Evolutionary conservation across 2,797 vertebrate species (phyloP), one percentile per base, ranked within the genome.

Genomic region (Orestias chungarensis): DNA sequence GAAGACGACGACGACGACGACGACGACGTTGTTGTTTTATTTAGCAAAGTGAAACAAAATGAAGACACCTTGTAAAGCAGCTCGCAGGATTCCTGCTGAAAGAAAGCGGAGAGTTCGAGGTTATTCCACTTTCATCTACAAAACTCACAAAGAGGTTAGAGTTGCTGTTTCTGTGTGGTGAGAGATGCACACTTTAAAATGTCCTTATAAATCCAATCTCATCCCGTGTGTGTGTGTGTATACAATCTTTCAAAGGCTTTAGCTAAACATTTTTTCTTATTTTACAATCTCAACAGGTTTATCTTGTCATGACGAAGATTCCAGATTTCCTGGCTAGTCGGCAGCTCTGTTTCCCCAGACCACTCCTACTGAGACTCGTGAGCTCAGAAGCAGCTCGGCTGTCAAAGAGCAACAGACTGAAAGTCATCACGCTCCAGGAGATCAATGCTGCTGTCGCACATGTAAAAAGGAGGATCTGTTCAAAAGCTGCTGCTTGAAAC

Each of bases 301-400:
- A 11, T 44, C 61, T 27, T 2, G 47, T n/a, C 1, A 57, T 62
- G 40, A 73, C 15, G 49, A 75, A 64, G 50, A 71, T 25, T 69
- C 47, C 50, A 8, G 86, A 82, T 61, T 73, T 90, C 67, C 62
- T 87, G 72, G 1, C 8, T 18, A 23, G 62, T 40, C 50, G 70
- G 23, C 66, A 17, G 1, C 66, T 35, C 27, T 0, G 43, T 64
- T 76, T 80, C 18, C 88, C 90, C 40, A 83, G 57, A 44, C 78
- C 61, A 0, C n/a, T 93, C 20, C 61, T 92, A 49, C 86, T 94
- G 31, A 71, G 81, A 2, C 83, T 91, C 71, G 86, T 95, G 78
- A 83, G 88, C 52, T 52, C 15, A 0, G 94, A 95, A 80, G 94
- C 94, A 0, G 88, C 87, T 17, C 87, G 91, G 8, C 72, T 94